Evolutionary conservation across 1,140 invertebrate genomes (phyloP), one percentile per base, ranked within the genome.

Genomic region (Micrasema minimum): DNA sequence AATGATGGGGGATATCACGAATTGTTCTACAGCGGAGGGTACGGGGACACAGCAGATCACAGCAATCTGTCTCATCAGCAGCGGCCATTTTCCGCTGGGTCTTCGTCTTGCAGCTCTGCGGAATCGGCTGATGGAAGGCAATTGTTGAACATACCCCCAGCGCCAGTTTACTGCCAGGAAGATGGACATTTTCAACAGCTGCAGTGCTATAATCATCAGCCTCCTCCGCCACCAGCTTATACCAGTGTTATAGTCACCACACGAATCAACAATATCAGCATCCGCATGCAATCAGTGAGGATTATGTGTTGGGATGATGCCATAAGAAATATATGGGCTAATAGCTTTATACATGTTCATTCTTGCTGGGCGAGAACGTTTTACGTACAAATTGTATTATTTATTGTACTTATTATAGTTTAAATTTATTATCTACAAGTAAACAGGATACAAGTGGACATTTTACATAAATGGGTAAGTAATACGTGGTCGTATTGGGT

Each of bases 201-300:
- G 3, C 79, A 79, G 14, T 77, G 77, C 0, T 80, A 79, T 72
- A 80, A 79, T 43, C 79, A 78, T 5, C 78, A 72, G 18, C 79
- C 77, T n/a, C 51, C 35, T 1, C 62, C 80, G 1, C 76, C 72
- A 0, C 57, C 74, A 2, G 75, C 75, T 1, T 85, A 85, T 26
- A 81, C 82, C 0, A 84, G 82, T 55, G 83, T 85, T 0, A 85
- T 85, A 1, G 83, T 85, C 0, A 82, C 83, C 46, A 82, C n/a
- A n/a, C 83, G n/a, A 81, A 82, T 3, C 83, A 85, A 35, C 83
- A 83, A 48, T 83, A 82, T 23, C 79, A 82, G 31, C 80, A 82
- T 26, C 79, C 80, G 1, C 78, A 79, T 1, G 75, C 75, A 0
- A 79, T 85, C 1, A 83, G 82, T 45, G 83, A 85, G 18, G 73